These are phyloP conservation scores for Sebastes vulpes DNA, from an alignment of 2,797 vertebrate species.

Conservation along the genomic window DNA sequence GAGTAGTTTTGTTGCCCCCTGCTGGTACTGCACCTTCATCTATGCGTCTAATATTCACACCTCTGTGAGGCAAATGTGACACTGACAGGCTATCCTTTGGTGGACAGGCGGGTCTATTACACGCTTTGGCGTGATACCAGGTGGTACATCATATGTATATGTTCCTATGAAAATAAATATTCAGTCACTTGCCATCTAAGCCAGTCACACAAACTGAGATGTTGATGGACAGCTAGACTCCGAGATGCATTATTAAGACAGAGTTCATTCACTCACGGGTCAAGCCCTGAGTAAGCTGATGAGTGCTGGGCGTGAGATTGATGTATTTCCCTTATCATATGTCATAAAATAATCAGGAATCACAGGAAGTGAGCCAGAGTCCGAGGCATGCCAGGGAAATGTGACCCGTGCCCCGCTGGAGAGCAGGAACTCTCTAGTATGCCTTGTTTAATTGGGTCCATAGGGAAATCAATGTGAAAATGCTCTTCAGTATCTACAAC, in stretches of 20 bases:
- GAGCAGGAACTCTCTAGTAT: conserved; percentile 42
- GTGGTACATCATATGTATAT: background rate
- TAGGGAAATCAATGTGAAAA: conserved; percentile 74
- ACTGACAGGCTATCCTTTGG: no score
- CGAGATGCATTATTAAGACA: background rate
- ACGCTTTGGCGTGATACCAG: background rate
- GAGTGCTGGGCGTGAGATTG: background rate
- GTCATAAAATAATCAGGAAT: conserved; percentile 53
- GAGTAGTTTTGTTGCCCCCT: no score
- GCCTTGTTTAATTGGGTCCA: conserved; percentile 71
- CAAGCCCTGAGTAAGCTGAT: conserved; percentile 2
- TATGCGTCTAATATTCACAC: no score
- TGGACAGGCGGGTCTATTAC: no score
- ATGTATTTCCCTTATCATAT: conserved; percentile 25
- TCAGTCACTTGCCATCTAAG: background rate
- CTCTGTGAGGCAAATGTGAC: fast-evolving
- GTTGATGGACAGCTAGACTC: conserved; percentile 5
- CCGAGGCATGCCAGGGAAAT: conserved; percentile 42
- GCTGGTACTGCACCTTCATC: no score
- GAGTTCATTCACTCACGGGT: background rate
- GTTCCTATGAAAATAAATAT: background rate
- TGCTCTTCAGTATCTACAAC: conserved; percentile 52
- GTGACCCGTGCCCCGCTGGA: conserved; percentile 41
- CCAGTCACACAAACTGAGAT: background rate
- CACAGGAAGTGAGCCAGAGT: conserved; percentile 26